A percentile compares a stretch with the other conserved stretches of the same genome.
These are phyloP conservation scores for Cephus cinctus DNA, from an alignment of 1,140 invertebrate species.

Conservation along the genomic window DNA sequence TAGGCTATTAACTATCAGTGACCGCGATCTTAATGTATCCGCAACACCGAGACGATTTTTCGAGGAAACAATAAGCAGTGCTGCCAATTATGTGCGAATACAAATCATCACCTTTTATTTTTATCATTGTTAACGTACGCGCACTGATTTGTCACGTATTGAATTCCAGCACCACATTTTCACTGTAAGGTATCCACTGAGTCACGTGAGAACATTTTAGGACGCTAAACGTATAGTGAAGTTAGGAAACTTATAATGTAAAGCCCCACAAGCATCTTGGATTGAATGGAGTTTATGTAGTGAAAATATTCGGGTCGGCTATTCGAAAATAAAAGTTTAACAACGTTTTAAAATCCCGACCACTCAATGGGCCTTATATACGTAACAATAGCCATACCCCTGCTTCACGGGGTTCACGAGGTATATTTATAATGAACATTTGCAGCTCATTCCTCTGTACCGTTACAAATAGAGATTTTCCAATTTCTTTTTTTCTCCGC, in stretches of 20 bases:
- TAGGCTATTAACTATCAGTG: no score
- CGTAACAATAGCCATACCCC: constrained; percentile 16
- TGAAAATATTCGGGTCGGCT: constrained; percentile 31
- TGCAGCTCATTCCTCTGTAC: constrained; percentile 12
- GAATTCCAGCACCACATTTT: no score
- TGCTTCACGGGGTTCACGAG: constrained; percentile 12
- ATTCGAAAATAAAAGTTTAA: constrained; percentile 36
- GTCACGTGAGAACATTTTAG: not conserved
- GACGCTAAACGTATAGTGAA: not conserved
- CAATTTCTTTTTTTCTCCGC: constrained; percentile 16
- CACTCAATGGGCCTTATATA: constrained; percentile 19
- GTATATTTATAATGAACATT: constrained; percentile 15
- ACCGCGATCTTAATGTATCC: no score
- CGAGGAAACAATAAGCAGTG: no score
- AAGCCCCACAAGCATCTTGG: no score
- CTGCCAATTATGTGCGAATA: no score
- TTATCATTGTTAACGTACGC: no score
- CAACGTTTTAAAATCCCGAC: constrained; percentile 29
- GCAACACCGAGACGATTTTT: no score
- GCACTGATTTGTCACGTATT: no score
- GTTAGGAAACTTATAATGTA: no score
- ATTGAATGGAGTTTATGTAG: constrained; percentile 26
- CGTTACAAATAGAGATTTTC: constrained; percentile 30
- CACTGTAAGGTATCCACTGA: no score
- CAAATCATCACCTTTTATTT: no score